Evolutionary conservation across 2,888 invertebrate species (phyloP), one percentile per base, ranked within the genome.

Genomic region (Hirtodrosophila alboralis): DNA sequence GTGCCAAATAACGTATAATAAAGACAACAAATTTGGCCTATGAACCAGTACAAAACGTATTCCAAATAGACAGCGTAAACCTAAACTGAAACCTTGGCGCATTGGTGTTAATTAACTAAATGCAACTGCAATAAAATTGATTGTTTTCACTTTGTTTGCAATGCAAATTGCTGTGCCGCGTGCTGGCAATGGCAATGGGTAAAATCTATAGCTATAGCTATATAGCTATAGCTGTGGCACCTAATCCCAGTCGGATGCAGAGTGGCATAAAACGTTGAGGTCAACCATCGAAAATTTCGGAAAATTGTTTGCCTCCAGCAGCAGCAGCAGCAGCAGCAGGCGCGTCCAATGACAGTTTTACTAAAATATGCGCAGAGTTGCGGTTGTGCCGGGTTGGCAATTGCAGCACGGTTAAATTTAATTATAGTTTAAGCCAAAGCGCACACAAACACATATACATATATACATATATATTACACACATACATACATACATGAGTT

Each of bases 101-200:
- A 73, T 66, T 81, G 85, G 87, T 87, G 87, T 87, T 83, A 83
- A 83, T 83, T 83, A 83, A 83, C 81, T 83, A 83, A 85, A 85
- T 87, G 87, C 83, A 83, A 85, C 84, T 72, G 72, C 81, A 83
- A 87, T 83, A 83, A 87, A 83, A 83, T 85, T 87, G 81, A 83
- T 83, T 83, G 81, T 83, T 83, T 87, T 83, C 87, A 85, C 87
- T 83, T 83, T 83, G 87, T 83, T 85, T 85, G 84, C 87, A 87
- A 83, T 78, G 79, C 81, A 83, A 83, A 83, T 85, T 64, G 86
- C 83, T 53, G 40, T 60, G 67, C 73, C 51, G 47, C 70, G 53
- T 62, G 62, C 76, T 44, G 47, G 16, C 44, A 34, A 41, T 33
- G 8, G 13, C 36, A 21, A 27, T 28, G 12, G 12, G 18, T 26